Evolutionary conservation across 2,888 invertebrate genomes (phyloP), one percentile per base, ranked within the genome.

Genomic region (Lithophane ornitopus): DNA sequence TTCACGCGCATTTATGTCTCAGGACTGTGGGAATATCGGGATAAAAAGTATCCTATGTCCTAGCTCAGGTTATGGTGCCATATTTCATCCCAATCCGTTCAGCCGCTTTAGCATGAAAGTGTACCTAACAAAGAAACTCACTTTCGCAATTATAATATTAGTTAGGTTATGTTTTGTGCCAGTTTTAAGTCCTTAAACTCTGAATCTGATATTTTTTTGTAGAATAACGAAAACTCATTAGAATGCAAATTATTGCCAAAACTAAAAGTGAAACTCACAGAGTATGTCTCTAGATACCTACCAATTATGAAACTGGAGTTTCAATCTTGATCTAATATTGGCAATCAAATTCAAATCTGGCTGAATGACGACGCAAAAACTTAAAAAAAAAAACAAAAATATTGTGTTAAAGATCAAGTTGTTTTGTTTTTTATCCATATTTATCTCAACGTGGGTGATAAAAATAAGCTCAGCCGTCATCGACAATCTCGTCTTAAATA

Each of bases 381-480:
- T 1, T 16, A 46, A 59, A 61, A 61, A 34, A 4, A 34, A 34
- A 44, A 56, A 56, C 12, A 63, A 52, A 76, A 54, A 54, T 59
- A 52, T 78, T 46, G 11, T 34, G 22, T 14, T 41, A 44, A 41
- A 61, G 16, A 76, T 19, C n/a, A 56, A 66, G 26, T 59, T 81
- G 39, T 76, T 81, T 65, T 82, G 11, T 59, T 70, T 63, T 59
- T 81, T 75, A 52, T 79, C 61, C 52, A 34, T 68, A 63, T 78
- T 68, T 46, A 83, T 68, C 44, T 63, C 46, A 26, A 59, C 59
- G 80, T 83, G 78, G 78, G 67, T 28, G 78, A 78, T 78, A 68
- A 58, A 61, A 78, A 77, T 83, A 78, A 71, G 58, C 52, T 54
- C 12, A 14, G 52, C 46, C 56, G 62, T 70, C 83, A 63, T 63